These are phyloP conservation scores for Acronicta leporina DNA, from an alignment of 2,888 invertebrate genomes.

Conservation along the genomic window DNA sequence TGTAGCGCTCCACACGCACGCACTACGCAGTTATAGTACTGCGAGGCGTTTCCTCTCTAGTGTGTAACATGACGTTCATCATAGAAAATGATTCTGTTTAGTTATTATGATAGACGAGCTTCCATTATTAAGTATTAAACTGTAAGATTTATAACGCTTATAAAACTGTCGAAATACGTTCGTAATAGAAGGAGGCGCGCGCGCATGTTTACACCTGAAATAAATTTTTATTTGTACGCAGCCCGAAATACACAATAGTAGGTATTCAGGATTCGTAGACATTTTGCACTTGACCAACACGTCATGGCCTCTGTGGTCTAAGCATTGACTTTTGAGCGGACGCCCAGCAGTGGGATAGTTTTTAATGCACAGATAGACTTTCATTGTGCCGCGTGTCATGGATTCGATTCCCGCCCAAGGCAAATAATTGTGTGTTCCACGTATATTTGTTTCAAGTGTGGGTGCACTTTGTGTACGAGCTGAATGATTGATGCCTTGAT, in stretches of 20 bases:
- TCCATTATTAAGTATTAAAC: slow-evolving; percentile 26
- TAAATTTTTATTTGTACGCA: slow-evolving; percentile 19
- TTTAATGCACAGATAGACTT: no score
- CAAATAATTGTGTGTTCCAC: no score
- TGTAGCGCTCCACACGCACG: not conserved
- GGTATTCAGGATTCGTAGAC: no score
- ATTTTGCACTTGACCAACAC: no score
- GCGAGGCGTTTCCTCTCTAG: not conserved
- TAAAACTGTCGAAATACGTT: slow-evolving; percentile 34
- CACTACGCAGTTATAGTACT: not conserved
- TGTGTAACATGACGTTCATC: not conserved
- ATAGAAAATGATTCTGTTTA: slow-evolving; percentile 11
- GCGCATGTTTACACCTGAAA: slow-evolving; percentile 4
- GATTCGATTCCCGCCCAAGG: no score
- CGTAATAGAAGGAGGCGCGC: not conserved
- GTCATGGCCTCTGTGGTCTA: no score
- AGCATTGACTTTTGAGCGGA: no score
- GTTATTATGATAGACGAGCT: slow-evolving; percentile 20
- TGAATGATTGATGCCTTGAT: no score
- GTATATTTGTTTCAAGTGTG: no score
- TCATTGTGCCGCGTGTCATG: no score
- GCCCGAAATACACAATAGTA: not conserved
- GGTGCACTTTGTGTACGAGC: no score
- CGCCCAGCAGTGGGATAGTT: no score
- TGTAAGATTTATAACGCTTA: slow-evolving; percentile 30